Base-by-base conservation (phyloP, 1,140 invertebrate species). In the Teleopsis dalmanni region DNA sequence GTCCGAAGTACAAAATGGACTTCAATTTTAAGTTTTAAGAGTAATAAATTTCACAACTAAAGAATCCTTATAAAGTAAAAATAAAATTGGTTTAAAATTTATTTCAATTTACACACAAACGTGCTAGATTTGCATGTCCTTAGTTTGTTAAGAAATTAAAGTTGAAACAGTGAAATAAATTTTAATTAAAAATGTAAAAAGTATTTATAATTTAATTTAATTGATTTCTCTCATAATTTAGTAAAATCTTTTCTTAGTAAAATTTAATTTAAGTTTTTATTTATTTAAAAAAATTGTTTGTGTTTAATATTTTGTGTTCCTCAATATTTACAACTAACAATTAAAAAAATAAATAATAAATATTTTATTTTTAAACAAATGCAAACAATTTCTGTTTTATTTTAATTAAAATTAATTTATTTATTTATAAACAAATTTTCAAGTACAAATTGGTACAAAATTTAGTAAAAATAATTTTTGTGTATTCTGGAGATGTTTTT, bases 1-100 rank as follows among this genome's bases (percentile, higher is more conserved):
- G 73, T 59, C 75, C 26, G 73, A 82, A 51, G 78, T 89, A 9
- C 85, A 88, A 60, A 59, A 73, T 14, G 75, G 74, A 38, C 75
- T 87, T 8, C 74, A 79, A 52, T 80, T 83, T 59, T 68, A 68
- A 60, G 27, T 16, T 4, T 27, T 18, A 27, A 47, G 46, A 36
- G 3, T 41, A 23, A n/a, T 14, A 41, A 26, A 41, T 26, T 26
- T n/a, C n/a, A n/a, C n/a, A n/a, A n/a, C n/a, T n/a, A n/a, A n/a
- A 41, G 38, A 41, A 41, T 13, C 8, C 10, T 11, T 31, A 11
- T 31, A 36, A 36, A 36, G 21, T 16, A 14, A 14, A 36, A 36
- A 9, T 36, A 9, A 36, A 36, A 36, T 36, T 36, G 10, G n/a
- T n/a, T n/a, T n/a, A n/a, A n/a, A 9, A 16, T 35, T 13, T 4